Evolutionary conservation across 2,888 invertebrate species (phyloP).

Genomic region (Patella pellucida): DNA sequence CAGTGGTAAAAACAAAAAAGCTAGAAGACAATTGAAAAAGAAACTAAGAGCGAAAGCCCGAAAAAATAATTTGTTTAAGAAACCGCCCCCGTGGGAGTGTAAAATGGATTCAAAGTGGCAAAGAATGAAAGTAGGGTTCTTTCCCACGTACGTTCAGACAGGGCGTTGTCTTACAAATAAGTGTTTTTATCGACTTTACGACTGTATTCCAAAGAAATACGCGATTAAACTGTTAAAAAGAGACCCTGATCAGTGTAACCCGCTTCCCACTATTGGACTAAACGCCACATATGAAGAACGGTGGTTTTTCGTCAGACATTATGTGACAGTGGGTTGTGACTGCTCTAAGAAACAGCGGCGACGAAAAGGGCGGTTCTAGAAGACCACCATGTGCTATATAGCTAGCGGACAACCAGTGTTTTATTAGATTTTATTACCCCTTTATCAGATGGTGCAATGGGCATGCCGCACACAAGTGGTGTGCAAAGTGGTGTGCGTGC

Average conservation of each 20-base stretch:
- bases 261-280: slow-evolving; percentile 53
- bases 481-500: slow-evolving; percentile 4
- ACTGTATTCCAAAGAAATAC: slow-evolving; percentile 61
- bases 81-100: slow-evolving; percentile 59
- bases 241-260: slow-evolving; percentile 59
- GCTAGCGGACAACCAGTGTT: no score
- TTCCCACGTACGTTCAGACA: slow-evolving; percentile 54
- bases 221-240: slow-evolving; percentile 57
- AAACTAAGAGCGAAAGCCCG: slow-evolving; percentile 28
- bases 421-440: slow-evolving; percentile 4
- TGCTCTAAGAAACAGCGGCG: slow-evolving; percentile 42
- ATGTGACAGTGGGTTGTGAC: slow-evolving; percentile 59
- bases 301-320: slow-evolving; percentile 51
- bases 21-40: slow-evolving; percentile 33
- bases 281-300: slow-evolving; percentile 58
- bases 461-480: not conserved
- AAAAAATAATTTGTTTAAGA: slow-evolving; percentile 37
- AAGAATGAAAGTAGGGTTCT: slow-evolving; percentile 52
- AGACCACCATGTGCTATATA: not conserved
- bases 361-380: slow-evolving; percentile 19
- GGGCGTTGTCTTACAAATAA: slow-evolving; percentile 54
- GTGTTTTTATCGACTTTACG: slow-evolving; percentile 61
- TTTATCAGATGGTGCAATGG: slow-evolving; percentile 5
- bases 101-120: slow-evolving; percentile 47
- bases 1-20: slow-evolving; percentile 28